These are phyloP conservation scores for Rhopilema esculentum DNA, from an alignment of 30 jellyfish, hydroid and myxozoan genomes.

Conservation along the genomic window DNA sequence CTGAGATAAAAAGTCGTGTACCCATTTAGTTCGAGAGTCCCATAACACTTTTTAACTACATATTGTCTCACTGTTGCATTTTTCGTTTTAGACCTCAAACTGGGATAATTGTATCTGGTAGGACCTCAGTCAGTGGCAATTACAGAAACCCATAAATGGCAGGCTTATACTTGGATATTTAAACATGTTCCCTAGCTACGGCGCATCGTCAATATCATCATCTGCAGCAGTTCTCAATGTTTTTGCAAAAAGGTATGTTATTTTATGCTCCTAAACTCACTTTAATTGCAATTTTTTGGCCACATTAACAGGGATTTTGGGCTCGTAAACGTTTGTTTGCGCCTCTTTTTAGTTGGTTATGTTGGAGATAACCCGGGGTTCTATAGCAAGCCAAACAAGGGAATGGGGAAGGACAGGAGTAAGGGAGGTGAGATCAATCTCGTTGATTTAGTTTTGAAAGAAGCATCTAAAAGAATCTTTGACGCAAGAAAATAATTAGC, in stretches of 20 bases:
- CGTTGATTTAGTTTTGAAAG: too few species aligned
- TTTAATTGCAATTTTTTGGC: not conserved
- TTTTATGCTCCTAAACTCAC: not conserved
- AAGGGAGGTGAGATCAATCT: too few species aligned
- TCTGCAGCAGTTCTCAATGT: slow-evolving; percentile 56
- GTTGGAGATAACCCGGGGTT: too few species aligned
- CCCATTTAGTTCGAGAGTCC: not conserved
- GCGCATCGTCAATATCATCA: slow-evolving; percentile 50
- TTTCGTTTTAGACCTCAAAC: not conserved
- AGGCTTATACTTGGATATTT: not conserved
- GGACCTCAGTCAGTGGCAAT: not conserved
- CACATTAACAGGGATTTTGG: too few species aligned
- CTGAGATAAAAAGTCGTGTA: not conserved
- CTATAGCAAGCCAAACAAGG: too few species aligned
- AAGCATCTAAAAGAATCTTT: too few species aligned
- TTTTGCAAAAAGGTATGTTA: slow-evolving; percentile 38
- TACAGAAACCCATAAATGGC: not conserved
- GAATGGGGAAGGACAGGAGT: too few species aligned
- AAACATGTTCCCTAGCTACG: slow-evolving; percentile 68
- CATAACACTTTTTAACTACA: not conserved
- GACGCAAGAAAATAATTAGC: too few species aligned
- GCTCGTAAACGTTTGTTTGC: too few species aligned
- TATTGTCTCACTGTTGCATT: not conserved
- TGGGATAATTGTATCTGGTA: not conserved
- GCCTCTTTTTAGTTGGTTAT: too few species aligned